Evolutionary conservation across 2,888 invertebrate genomes (phyloP), one percentile per base, ranked within the genome.

Genomic region (Orthosia gracilis): DNA sequence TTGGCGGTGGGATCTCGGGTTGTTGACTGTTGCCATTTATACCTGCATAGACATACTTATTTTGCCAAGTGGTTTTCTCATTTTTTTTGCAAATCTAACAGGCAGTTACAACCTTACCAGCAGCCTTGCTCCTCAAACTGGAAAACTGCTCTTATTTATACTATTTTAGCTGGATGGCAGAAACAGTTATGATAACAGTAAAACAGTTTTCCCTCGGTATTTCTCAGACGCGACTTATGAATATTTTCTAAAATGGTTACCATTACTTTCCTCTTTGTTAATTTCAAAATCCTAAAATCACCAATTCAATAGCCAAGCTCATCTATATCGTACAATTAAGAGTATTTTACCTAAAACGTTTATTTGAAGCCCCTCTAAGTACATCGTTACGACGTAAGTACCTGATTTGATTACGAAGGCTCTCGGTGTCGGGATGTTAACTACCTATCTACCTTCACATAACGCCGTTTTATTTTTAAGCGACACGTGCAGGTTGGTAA

Each of bases 381-480:
- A 70, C 59, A 47, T n/a, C 64, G 66, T 75, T 58, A 74, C 47
- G 59, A 52, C 45, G 45, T 57, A 72, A 80, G 65, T 65, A 70
- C 58, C 49, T 65, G 76, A 80, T 80, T 83, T 73, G 61, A 80
- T 80, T 57, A 69, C 59, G 40, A 57, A 70, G 57, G 40, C 12
- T 58, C 40, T 61, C 59, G 31, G 55, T 49, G 71, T 69, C 15
- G 65, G 15, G 17, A 47, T 50, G n/a, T 50, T 66, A 62, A 66
- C 57, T 65, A 61, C 64, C 50, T 66, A 62, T 63, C 57, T 65
- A 61, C 64, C 50, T 50, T 58, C 50, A 49, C 54, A 62, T 62
- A 26, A 26, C 58, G 47, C 31, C 23, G 13, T 49, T 66, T 69
- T 7, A 54, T 68, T 70, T 74, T 59, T 66, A 55, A 40, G 17